Evolutionary conservation across 53 echinoderm and acorn worm genomes (phyloP), one percentile per base, ranked within the genome.

Genomic region (Astropecten irregularis): DNA sequence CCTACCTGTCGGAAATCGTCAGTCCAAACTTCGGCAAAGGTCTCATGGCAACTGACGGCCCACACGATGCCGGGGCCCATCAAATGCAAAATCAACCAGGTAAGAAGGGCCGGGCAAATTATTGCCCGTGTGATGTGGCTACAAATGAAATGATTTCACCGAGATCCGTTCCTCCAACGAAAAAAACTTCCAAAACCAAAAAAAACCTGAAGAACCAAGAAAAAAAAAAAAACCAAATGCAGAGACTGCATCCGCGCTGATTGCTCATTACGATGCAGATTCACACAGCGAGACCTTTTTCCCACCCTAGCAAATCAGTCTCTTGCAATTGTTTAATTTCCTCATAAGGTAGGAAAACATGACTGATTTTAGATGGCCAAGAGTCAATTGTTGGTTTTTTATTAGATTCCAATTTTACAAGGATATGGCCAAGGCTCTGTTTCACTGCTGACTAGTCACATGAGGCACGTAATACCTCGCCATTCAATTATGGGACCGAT

Each of bases 331-430:
- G 56, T 57, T 54, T 74, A 74, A 74, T 74, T 74, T 74, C 74
- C 74, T 74, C 57, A 27, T 73, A 10, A 35, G 38, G 38, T 3
- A 4, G 27, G 15, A 51, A 39, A 74, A 55, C 74, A 74, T 57
- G 74, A 36, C 74, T 74, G 74, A 74, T 36, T 73, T 74, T 55
- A 28, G 25, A 74, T 51, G 31, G 11, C 32, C 74, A 57, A 38
- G 57, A 74, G 74, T 74, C 74, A 74, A 74, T 57, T 74, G 74
- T 74, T 74, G 57, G 74, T 56, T 64, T 58, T 22, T 66, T 74
- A 74, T 74, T 74, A 74, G 74, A 74, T 74, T 74, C 51, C 40
- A 39, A 57, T 55, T 58, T 25, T 23, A 73, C 18, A 23, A 57
- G 53, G 38, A 31, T 36, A 74, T 74, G 52, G 38, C 56, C 74